These are phyloP conservation scores for Andrena chrysosceles DNA, from an alignment of 2,888 invertebrate genomes.

Conservation along the genomic window DNA sequence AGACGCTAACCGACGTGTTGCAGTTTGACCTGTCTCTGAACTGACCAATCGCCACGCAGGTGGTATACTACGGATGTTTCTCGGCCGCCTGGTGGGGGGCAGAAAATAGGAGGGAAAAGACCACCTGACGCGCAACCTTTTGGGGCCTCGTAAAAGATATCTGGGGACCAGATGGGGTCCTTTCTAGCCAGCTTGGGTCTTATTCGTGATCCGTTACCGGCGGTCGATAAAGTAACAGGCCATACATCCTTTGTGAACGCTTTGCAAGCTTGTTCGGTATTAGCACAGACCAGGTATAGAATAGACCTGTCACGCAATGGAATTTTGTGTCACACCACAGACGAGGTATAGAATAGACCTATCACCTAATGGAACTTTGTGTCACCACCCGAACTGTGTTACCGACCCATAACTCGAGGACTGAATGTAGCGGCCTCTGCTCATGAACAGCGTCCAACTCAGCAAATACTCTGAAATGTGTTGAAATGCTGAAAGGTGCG, in stretches of 20 bases:
- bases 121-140: conserved; percentile 79
- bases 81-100: conserved; percentile 28
- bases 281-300: too few species aligned
- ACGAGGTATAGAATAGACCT: too few species aligned
- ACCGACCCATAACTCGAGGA: too few species aligned
- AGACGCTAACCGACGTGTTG: conserved; percentile 76
- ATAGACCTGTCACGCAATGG: too few species aligned
- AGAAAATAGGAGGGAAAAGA: conserved; percentile 57
- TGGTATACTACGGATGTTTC: conserved; percentile 63
- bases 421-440: too few species aligned
- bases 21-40: conserved; percentile 80
- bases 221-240: conserved; percentile 17
- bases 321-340: too few species aligned
- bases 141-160: conserved; percentile 64
- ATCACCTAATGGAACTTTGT: too few species aligned
- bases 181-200: background rate
- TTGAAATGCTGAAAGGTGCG: too few species aligned
- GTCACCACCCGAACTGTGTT: too few species aligned
- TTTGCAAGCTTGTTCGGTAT: background rate
- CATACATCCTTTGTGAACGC: too few species aligned
- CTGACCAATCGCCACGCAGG: conserved; percentile 77
- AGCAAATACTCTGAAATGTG: too few species aligned
- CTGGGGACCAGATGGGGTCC: conserved; percentile 20
- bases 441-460: too few species aligned
- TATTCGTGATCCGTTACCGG: background rate